phyloP scores from a whole-genome alignment of 2,888 invertebrate genomes.

The Orthonevra nobilis region DNA sequence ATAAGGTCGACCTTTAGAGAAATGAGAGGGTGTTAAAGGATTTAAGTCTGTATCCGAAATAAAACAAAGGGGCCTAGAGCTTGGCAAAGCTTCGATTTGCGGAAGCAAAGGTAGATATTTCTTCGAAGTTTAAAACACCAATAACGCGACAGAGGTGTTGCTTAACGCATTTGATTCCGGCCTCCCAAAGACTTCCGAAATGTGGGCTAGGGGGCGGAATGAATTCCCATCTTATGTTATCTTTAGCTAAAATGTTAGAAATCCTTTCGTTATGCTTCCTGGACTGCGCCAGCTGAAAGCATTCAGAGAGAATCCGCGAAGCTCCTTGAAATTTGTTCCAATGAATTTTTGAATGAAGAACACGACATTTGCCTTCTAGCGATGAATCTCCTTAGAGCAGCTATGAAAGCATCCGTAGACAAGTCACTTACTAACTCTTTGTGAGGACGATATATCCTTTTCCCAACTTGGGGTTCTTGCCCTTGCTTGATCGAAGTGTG shows the following conservation, averaged over 20 bases:
- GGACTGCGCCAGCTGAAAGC: background rate
- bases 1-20: background rate
- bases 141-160: constrained; percentile 32
- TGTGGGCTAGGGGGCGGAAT: background rate
- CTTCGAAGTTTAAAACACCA: constrained; percentile 22
- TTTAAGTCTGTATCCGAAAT: too few relatives aligned
- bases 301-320: background rate
- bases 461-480: background rate
- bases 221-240: background rate
- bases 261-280: background rate
- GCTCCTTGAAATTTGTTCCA: constrained; percentile 3
- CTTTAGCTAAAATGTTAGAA: background rate
- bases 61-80: constrained; percentile 7
- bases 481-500: background rate
- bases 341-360: background rate
- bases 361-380: constrained; percentile 1
- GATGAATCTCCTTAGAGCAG: background rate
- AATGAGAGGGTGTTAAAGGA: background rate
- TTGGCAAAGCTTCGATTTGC: constrained; percentile 43
- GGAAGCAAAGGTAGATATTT: constrained; percentile 36
- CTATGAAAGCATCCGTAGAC: constrained; percentile 5
- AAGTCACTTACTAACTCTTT: constrained; percentile 17
- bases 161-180: background rate
- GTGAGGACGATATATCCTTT: constrained; percentile 18
- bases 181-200: constrained; percentile 23